Percentiles rank a stretch among this genome's conserved stretches.
Conservation (phyloP, 2,888 invertebrate species). For the Leucoma salicis region DNA sequence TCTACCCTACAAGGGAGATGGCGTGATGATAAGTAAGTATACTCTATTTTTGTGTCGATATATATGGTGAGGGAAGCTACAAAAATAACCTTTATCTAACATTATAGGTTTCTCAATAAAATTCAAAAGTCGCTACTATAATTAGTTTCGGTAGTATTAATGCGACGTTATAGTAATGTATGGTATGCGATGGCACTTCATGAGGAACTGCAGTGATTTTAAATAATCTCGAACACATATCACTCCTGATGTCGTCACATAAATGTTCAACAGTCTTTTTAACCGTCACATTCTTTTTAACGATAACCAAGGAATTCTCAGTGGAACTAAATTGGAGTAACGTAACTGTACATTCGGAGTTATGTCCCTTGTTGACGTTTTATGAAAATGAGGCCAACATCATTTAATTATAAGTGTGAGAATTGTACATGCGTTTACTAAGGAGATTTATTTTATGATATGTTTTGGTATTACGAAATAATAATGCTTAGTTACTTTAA, state of each 20-base stretch:
- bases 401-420: slow-evolving; percentile 29
- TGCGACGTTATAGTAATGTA: slow-evolving; percentile 35
- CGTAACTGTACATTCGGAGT: slow-evolving; percentile 28
- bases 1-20: too few species aligned
- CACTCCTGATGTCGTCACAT: slow-evolving; percentile 45
- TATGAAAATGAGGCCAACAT: slow-evolving; percentile 21
- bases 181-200: slow-evolving; percentile 35
- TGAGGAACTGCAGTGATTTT: slow-evolving; percentile 34
- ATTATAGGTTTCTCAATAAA: slow-evolving; percentile 27
- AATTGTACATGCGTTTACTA: slow-evolving; percentile 12
- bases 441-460: slow-evolving; percentile 8
- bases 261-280: slow-evolving; percentile 56
- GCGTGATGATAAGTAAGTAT: too few species aligned
- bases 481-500: not conserved
- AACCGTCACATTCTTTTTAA: slow-evolving; percentile 42
- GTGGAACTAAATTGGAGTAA: slow-evolving; percentile 18
- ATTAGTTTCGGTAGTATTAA: slow-evolving; percentile 31
- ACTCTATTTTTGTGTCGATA: too few species aligned
- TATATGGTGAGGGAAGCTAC: too few species aligned
- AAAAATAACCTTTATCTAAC: slow-evolving; percentile 27
- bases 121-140: too few species aligned
- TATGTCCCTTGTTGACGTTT: slow-evolving; percentile 24
- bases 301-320: slow-evolving; percentile 33
- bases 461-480: slow-evolving; percentile 1
- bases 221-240: slow-evolving; percentile 49